Base-by-base conservation (phyloP, 2,113 vertebrate species). In the Oriolus oriolus region DNA sequence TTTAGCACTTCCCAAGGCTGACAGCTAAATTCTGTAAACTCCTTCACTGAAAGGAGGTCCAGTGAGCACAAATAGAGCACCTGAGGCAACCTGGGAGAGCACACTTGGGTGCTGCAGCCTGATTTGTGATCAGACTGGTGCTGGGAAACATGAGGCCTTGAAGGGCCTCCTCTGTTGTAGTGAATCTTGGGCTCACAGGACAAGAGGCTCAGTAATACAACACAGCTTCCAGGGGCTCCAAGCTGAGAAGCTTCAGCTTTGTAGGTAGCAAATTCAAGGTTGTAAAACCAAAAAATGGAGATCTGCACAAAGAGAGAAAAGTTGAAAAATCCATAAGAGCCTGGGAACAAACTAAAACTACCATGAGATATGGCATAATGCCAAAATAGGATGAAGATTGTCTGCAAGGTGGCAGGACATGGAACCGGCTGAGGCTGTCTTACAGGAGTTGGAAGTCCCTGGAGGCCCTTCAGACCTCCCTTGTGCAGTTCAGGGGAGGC, bases 401-500 rank as follows among this genome's bases (percentile, higher is more conserved):
- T 27, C 71, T 88, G 41, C 41, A 68, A 24, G 27, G 21, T 78
- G 65, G 37, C 56, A 90, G 61, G 61, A 71, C 23, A 7, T 30
- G 21, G 44, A 59, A 60, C 6, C 47, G 63, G 14, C 35, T 0
- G 0, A 79, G 42, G n/a, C 8, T 77, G 16, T 37, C 16, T 56
- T 33, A 24, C 5, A 52, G 64, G 31, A 68, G 22, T 7, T 47
- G 21, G 9, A 42, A 70, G 57, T 56, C 65, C 27, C 28, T 66
- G n/a, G 17, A 35, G 30, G 35, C 21, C 13, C 49, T 79, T 65
- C 31, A 21, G 37, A 52, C 9, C 18, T 60, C 33, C 17, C 27
- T 13, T 35, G 52, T 31, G 31, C 24, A 37, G 27, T 42, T 87
- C 35, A 59, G 18, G 63, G 54, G 26, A 49, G 17, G 15, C 37